phyloP scores from a whole-genome alignment of 2,113 vertebrate genomes.

The Anser cygnoides region DNA sequence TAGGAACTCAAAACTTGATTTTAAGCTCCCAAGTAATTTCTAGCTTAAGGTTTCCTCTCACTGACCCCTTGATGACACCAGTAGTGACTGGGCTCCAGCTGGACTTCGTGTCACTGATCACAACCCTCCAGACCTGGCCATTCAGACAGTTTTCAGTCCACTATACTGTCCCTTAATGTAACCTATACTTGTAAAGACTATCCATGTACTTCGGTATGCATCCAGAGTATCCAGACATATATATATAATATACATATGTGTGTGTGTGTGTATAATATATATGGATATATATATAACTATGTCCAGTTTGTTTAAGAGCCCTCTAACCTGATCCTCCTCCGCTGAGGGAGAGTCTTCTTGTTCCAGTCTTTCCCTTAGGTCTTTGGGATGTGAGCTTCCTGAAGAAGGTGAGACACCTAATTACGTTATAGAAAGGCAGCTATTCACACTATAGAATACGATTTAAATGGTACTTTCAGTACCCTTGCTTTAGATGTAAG shows the following conservation, averaged over 20 bases:
- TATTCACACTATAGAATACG: background rate
- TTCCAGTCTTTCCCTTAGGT: background rate
- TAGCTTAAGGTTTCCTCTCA: background rate
- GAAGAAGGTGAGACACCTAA: background rate
- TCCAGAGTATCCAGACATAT: background rate
- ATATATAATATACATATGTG: no score
- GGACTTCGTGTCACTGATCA: background rate
- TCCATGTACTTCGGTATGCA: background rate
- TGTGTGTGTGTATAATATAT: no score
- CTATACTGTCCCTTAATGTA: background rate
- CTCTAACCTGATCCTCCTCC: background rate
- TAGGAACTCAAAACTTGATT: background rate
- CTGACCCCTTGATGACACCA: accelerated
- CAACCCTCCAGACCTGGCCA: background rate
- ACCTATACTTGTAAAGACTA: background rate
- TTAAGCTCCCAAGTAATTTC: background rate
- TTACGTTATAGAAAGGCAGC: background rate
- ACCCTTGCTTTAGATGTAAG: background rate
- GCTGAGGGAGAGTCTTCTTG: background rate
- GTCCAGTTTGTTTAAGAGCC: background rate
- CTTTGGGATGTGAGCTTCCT: background rate
- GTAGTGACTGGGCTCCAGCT: background rate
- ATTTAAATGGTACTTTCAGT: background rate
- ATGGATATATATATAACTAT: no score
- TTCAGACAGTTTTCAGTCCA: background rate